Evolutionary conservation across 2,888 invertebrate genomes (phyloP).

Genomic region (Aelia acuminata): DNA sequence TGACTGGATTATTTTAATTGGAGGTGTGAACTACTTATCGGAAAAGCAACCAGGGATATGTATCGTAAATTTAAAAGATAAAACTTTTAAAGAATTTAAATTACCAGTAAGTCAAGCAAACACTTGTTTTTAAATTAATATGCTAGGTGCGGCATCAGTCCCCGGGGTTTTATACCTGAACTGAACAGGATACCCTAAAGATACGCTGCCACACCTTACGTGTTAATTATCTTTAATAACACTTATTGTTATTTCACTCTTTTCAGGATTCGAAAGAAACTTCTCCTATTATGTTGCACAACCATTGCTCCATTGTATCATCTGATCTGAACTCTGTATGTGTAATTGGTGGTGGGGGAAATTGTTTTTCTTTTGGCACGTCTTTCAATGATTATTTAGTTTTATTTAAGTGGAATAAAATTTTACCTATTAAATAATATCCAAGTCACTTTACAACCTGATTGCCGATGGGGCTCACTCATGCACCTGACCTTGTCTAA

Average conservation of each 20-base stretch:
- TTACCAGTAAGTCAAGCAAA: slow-evolving; percentile 59
- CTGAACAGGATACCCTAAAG: too few relatives aligned
- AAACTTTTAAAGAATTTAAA: slow-evolving; percentile 55
- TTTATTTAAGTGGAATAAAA: slow-evolving; percentile 10
- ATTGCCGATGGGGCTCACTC: too few relatives aligned
- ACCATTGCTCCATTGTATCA: slow-evolving; percentile 61
- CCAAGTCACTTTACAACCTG: too few relatives aligned
- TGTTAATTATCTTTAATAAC: too few relatives aligned
- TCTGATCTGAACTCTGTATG: slow-evolving; percentile 47
- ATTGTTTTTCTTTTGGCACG: slow-evolving; percentile 73
- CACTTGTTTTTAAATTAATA: too few relatives aligned
- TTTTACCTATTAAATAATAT: neutral
- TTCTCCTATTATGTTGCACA: slow-evolving; percentile 63
- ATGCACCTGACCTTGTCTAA: too few relatives aligned
- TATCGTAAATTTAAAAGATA: slow-evolving; percentile 58
- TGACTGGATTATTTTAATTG: slow-evolving; percentile 58
- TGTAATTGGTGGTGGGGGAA: slow-evolving; percentile 71
- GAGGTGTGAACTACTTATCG: slow-evolving; percentile 60
- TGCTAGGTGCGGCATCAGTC: too few relatives aligned
- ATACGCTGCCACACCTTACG: too few relatives aligned
- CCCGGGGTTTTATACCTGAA: too few relatives aligned
- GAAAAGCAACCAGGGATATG: slow-evolving; percentile 61
- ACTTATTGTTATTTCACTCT: neutral
- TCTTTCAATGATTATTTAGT: slow-evolving; percentile 68
- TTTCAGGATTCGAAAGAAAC: slow-evolving; percentile 59